Evolutionary conservation across 2,888 invertebrate species (phyloP).

Genomic region (Eupithecia dodoneata): DNA sequence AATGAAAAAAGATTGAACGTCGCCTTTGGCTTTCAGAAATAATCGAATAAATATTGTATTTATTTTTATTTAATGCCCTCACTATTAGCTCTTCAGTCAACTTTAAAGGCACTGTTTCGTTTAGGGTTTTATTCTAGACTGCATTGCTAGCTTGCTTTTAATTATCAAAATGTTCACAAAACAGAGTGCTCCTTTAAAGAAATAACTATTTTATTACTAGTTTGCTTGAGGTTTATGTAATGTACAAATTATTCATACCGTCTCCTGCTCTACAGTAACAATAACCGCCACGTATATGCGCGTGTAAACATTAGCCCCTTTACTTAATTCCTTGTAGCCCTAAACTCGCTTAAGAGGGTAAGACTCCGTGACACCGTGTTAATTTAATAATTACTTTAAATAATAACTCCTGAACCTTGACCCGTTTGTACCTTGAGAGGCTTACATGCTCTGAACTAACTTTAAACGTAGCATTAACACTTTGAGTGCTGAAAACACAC

Average conservation of each 20-base stretch:
- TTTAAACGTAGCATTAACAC: constrained; percentile 21
- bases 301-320: constrained; percentile 81
- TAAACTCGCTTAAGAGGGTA: constrained; percentile 81
- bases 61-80: too few relatives aligned
- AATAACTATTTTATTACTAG: neutral
- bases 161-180: neutral
- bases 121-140: too few relatives aligned
- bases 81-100: too few relatives aligned
- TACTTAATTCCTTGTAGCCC: constrained; percentile 81
- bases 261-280: constrained; percentile 53
- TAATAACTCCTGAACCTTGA: constrained; percentile 72
- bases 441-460: constrained; percentile 39
- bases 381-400: constrained; percentile 84
- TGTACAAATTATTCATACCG: constrained; percentile 17
- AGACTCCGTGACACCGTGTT: constrained; percentile 78
- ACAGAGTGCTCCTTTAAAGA: neutral
- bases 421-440: constrained; percentile 42
- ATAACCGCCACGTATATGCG: constrained; percentile 79
- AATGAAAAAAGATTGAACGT: too few relatives aligned
- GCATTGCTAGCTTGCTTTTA: too few relatives aligned
- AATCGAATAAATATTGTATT: too few relatives aligned
- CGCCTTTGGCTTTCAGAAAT: too few relatives aligned
- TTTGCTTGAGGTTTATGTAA: neutral
- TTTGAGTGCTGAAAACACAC: too few relatives aligned
- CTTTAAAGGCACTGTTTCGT: too few relatives aligned